These are phyloP conservation scores for Dryococelus australis DNA, from an alignment of 2,888 invertebrate species.

Conservation along the genomic window DNA sequence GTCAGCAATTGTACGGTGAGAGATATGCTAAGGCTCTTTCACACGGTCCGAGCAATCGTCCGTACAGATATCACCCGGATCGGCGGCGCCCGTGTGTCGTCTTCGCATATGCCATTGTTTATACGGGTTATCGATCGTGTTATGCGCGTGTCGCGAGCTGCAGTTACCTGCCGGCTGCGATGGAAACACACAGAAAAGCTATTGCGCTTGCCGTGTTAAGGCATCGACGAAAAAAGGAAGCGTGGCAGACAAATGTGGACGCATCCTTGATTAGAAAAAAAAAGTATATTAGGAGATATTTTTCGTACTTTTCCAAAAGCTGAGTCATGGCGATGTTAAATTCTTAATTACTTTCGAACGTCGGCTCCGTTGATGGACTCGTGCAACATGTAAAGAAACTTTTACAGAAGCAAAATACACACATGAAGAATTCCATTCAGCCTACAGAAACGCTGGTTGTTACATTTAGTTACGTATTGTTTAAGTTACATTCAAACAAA, in stretches of 20 bases:
- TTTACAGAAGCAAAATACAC: neutral
- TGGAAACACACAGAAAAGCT: no score
- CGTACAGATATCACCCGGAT: neutral
- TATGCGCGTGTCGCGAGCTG: neutral
- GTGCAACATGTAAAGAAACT: neutral
- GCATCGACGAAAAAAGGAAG: neutral
- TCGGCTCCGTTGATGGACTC: neutral
- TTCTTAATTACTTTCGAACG: neutral
- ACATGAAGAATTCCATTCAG: constrained; percentile 1
- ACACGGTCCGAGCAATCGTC: neutral
- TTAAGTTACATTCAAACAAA: no score
- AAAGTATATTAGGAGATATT: neutral
- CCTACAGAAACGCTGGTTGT: neutral
- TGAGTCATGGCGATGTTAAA: neutral
- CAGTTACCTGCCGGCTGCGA: neutral
- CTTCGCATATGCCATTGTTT: neutral
- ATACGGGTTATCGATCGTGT: neutral
- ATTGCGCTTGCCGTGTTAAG: no score
- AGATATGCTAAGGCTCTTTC: neutral
- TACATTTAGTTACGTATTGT: neutral
- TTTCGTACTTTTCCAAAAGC: neutral
- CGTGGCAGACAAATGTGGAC: neutral
- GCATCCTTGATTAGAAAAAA: neutral
- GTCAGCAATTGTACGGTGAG: no score
- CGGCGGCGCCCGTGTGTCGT: neutral